Evolutionary conservation across 2,797 vertebrate species (phyloP).

Genomic region (Bucorvus abyssinicus): DNA sequence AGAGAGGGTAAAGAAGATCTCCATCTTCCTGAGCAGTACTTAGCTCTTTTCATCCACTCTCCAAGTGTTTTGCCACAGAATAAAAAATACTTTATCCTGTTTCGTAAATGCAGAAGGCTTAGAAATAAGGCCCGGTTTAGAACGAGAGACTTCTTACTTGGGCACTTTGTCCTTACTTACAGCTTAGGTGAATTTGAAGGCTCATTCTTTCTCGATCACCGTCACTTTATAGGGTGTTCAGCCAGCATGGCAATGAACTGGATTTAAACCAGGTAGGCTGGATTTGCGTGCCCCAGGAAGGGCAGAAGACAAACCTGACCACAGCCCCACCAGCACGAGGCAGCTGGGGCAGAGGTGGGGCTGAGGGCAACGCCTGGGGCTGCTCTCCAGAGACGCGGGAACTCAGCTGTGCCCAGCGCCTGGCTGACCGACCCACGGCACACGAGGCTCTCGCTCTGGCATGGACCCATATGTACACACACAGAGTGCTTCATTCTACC

Average conservation of each 20-base stretch:
- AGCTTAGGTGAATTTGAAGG: neutral
- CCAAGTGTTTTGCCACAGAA: neutral
- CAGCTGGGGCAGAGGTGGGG: neutral
- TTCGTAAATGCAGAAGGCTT: neutral
- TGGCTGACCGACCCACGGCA: neutral
- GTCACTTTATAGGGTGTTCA: neutral
- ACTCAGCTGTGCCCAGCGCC: fast-evolving
- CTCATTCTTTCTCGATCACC: neutral
- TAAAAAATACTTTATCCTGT: neutral
- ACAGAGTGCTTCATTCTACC: neutral
- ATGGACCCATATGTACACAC: neutral
- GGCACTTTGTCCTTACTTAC: neutral
- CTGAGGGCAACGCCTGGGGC: neutral
- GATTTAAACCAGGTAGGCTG: neutral
- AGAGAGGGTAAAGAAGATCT: neutral
- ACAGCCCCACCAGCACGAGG: neutral
- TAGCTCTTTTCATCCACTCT: neutral
- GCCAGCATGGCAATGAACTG: neutral
- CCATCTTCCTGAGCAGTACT: neutral
- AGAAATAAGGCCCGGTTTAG: neutral
- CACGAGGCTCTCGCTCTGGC: fast-evolving
- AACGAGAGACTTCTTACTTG: neutral
- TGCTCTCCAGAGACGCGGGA: fast-evolving
- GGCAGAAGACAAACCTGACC: neutral
- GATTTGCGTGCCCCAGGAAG: neutral